Evolutionary conservation across 1,140 invertebrate species (phyloP), one percentile per base, ranked within the genome.

Genomic region (Cecropterus lyciades): DNA sequence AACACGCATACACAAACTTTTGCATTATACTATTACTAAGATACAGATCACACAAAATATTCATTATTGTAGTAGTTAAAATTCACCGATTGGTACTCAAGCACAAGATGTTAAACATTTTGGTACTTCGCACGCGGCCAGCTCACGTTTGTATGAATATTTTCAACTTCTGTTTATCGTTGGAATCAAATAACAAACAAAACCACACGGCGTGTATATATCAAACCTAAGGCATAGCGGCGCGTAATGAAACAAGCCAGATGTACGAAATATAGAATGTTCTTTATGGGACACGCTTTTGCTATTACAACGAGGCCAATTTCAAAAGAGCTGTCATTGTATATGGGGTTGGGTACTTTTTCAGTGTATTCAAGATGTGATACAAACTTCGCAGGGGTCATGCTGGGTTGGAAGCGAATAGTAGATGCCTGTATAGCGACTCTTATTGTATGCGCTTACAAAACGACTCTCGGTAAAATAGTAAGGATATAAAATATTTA

Each of bases 261-360:
- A 82, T 84, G 82, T 82, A 80, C 76, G 79, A 80, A 82, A 82
- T 75, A 84, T 77, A 77, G 76, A 78, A 79, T 80, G 74, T 83
- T 77, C 80, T 81, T 84, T 86, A 86, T 84, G 81, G 69, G 77
- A 80, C 84, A 86, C 81, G 80, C 73, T 84, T 84, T 80, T 70
- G 82, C 78, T 84, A 80, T 84, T 83, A 84, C 76, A 74, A 69
- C 55, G 49, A 43, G 67, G 66, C 79, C 79, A 83, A 73, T 77
- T 73, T 80, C 56, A 73, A 37, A 66, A 69, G 79, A 77, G 33
- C 82, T 73, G 60, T 75, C 73, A 69, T 67, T 55, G 69, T 57
- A 66, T 79, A 68, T 55, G 52, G 49, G 46, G 45, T 62, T 64
- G 59, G 48, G 53, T 62, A 49, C 60, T 67, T 66, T 73, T 77